Percentiles rank a stretch among this genome's conserved stretches.
These are phyloP conservation scores for Elanoides forficatus DNA, from an alignment of 2,113 vertebrate genomes.

Conservation along the genomic window DNA sequence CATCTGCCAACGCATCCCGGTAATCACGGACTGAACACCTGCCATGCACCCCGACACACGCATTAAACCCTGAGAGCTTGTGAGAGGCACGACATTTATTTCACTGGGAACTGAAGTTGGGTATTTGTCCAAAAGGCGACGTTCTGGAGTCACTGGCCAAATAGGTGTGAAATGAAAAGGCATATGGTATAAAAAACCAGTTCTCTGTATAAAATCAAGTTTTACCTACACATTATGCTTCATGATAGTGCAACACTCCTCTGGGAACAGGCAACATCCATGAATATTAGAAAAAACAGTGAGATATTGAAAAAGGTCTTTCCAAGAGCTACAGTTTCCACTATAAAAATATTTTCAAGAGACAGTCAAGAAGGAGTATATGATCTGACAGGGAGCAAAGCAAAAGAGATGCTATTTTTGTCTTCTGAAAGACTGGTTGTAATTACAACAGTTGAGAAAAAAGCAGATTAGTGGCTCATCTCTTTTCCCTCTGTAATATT, in stretches of 20 bases:
- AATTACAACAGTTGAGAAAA: not conserved
- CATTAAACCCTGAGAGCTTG: not conserved
- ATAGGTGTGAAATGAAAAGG: not conserved
- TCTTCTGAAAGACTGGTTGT: not conserved
- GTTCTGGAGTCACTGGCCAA: not conserved
- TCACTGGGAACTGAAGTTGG: not conserved
- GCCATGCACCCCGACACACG: not conserved
- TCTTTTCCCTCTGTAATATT: not conserved
- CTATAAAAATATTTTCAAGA: slow-evolving; percentile 10
- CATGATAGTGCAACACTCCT: not conserved
- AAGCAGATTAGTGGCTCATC: not conserved
- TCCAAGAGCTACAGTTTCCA: not conserved
- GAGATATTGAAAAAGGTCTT: not conserved
- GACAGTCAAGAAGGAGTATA: not conserved
- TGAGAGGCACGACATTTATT: not conserved
- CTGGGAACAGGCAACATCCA: not conserved
- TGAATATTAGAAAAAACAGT: not conserved
- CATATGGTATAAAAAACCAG: not conserved
- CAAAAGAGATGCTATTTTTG: slow-evolving; percentile 4
- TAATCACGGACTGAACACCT: not conserved
- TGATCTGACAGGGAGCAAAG: not conserved
- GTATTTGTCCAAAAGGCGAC: not conserved
- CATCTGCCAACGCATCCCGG: not conserved
- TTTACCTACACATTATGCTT: not conserved
- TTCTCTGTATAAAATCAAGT: not conserved